phyloP scores from a whole-genome alignment of 2,113 vertebrate genomes.

The Ginglymostoma cirratum region DNA sequence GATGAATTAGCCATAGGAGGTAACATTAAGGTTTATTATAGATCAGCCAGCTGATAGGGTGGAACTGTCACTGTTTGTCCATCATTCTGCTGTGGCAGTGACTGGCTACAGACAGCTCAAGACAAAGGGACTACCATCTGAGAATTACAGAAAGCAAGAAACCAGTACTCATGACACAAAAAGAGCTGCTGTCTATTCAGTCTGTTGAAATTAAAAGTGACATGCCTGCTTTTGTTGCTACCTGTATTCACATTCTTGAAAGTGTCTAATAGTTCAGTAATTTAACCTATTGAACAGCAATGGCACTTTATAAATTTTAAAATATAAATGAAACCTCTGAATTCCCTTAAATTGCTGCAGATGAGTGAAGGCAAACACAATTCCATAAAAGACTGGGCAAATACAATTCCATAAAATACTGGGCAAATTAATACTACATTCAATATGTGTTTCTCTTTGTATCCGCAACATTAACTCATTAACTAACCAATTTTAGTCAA shows the following conservation, averaged over 20 bases:
- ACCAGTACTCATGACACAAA: neutral
- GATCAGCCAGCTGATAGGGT: slow-evolving; percentile 62
- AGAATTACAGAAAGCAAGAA: neutral
- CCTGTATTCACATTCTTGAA: neutral
- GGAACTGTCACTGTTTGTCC: slow-evolving; percentile 45
- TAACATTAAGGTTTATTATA: slow-evolving; percentile 54
- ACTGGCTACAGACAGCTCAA: slow-evolving; percentile 52
- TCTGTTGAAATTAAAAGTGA: neutral
- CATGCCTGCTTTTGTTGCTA: slow-evolving; percentile 5
- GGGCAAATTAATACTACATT: neutral
- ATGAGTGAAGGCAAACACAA: neutral
- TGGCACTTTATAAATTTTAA: neutral
- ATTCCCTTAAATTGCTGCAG: neutral
- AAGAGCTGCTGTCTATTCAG: neutral
- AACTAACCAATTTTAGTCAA: neutral
- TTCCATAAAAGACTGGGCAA: neutral
- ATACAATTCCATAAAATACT: neutral
- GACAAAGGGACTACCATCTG: slow-evolving; percentile 55
- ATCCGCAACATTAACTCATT: neutral
- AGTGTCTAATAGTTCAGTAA: neutral
- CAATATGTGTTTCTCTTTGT: neutral
- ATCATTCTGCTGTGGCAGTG: slow-evolving; percentile 43
- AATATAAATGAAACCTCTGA: neutral
- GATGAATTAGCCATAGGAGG: slow-evolving; percentile 75
- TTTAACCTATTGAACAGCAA: neutral